Evolutionary conservation across 2,888 invertebrate species (phyloP).

Genomic region (Cynaeus angustus): DNA sequence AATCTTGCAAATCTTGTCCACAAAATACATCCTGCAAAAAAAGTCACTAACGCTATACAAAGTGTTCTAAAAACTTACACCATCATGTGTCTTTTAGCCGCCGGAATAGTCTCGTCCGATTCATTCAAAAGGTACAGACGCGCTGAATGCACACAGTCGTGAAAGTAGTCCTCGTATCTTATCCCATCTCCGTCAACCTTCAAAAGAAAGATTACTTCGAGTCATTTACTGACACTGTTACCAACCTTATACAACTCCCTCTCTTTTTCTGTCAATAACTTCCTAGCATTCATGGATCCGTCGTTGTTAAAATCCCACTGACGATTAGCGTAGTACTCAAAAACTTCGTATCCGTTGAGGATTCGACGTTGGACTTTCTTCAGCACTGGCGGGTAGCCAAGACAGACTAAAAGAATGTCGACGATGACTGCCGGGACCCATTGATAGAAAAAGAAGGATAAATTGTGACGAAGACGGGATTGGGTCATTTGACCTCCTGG

Average conservation of each 20-base stretch:
- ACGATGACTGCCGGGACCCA: slow-evolving; percentile 91
- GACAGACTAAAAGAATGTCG: slow-evolving; percentile 83
- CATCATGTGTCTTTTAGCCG: slow-evolving; percentile 84
- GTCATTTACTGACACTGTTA: not conserved
- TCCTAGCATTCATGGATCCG: slow-evolving; percentile 75
- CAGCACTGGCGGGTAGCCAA: slow-evolving; percentile 92
- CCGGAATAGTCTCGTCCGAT: slow-evolving; percentile 83
- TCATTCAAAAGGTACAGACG: slow-evolving; percentile 88
- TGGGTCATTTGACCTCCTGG: slow-evolving; percentile 89
- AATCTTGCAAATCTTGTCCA: slow-evolving; percentile 47
- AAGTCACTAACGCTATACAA: not conserved
- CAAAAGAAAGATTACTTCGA: not conserved
- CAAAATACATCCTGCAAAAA: slow-evolving; percentile 50
- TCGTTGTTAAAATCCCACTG: slow-evolving; percentile 90
- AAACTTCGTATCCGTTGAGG: slow-evolving; percentile 87
- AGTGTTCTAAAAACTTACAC: slow-evolving; percentile 74
- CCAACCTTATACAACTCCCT: slow-evolving; percentile 75
- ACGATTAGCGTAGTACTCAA: slow-evolving; percentile 92
- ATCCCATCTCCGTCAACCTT: slow-evolving; percentile 78
- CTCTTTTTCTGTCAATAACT: slow-evolving; percentile 78
- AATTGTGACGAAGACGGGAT: slow-evolving; percentile 79
- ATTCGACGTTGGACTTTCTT: slow-evolving; percentile 86
- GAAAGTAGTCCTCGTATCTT: slow-evolving; percentile 86
- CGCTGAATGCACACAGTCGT: slow-evolving; percentile 85
- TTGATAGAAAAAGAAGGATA: slow-evolving; percentile 91